These are phyloP conservation scores for Seriola rivoliana DNA, from an alignment of 2,113 vertebrate genomes.

Conservation along the genomic window DNA sequence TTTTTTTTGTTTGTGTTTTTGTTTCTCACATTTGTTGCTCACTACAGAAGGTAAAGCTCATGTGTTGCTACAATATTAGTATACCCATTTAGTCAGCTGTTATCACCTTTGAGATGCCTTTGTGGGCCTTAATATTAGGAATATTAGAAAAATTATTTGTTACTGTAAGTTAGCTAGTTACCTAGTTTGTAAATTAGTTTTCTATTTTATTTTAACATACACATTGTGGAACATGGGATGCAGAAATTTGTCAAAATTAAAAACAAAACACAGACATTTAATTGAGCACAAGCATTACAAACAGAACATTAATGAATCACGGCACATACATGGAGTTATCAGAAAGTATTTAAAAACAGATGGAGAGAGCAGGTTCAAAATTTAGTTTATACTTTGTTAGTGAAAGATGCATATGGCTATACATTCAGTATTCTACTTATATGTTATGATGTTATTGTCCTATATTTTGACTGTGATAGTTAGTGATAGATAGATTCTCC, in stretches of 20 bases:
- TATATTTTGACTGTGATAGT: not conserved
- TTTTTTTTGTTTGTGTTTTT: not conserved
- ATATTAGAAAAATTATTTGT: not conserved
- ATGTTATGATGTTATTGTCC: not conserved
- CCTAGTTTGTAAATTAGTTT: not conserved
- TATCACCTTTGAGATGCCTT: too few species aligned
- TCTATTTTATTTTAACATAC: not conserved
- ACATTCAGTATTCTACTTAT: not conserved
- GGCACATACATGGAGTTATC: not conserved
- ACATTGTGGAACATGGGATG: not conserved
- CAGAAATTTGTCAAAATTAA: not conserved
- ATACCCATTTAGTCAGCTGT: too few species aligned
- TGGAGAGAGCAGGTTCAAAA: too few species aligned
- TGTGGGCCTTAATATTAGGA: not conserved
- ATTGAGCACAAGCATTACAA: not conserved
- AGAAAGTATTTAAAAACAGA: not conserved
- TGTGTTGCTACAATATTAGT: too few species aligned
- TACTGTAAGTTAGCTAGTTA: not conserved
- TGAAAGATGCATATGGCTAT: not conserved
- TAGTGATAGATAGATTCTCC: too few species aligned
- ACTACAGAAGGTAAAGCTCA: too few species aligned
- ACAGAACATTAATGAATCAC: not conserved
- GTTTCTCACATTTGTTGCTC: constrained; percentile 1
- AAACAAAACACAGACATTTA: not conserved
- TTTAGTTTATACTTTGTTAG: not conserved